Conservation (phyloP, 2,797 vertebrate genomes). For the Tympanoctomys barrerae region DNA sequence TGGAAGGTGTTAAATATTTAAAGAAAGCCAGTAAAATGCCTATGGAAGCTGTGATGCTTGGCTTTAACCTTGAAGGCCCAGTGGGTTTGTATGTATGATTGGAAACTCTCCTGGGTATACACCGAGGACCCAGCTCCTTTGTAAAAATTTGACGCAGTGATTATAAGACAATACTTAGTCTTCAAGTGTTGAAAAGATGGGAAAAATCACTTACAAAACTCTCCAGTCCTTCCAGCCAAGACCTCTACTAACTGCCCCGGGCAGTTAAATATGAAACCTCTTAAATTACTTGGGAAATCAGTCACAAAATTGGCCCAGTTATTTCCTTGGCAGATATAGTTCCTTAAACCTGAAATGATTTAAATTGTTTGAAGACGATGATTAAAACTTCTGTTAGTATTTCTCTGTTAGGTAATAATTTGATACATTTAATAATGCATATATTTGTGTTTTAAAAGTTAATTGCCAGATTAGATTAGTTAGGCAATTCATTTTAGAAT, state of each 20-base stretch:
- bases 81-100: not conserved
- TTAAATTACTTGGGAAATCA: constrained; percentile 25
- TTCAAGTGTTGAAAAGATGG: not conserved
- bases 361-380: constrained; percentile 34
- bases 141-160: not conserved
- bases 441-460: constrained; percentile 1
- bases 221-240: not conserved
- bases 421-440: not conserved
- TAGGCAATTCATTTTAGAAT: constrained; percentile 25
- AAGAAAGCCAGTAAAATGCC: not conserved
- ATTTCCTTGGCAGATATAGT: not conserved
- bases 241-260: not conserved
- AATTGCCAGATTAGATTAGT: not conserved
- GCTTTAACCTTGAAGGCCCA: not conserved
- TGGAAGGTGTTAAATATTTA: constrained; percentile 30
- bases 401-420: constrained; percentile 5
- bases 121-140: not conserved
- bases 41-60: not conserved
- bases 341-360: not conserved
- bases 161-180: not conserved
- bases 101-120: not conserved
- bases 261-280: not conserved
- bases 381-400: not conserved
- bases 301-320: not conserved
- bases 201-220: not conserved